These are phyloP conservation scores for Mythimna loreyi DNA, from an alignment of 2,888 invertebrate species.

Conservation along the genomic window DNA sequence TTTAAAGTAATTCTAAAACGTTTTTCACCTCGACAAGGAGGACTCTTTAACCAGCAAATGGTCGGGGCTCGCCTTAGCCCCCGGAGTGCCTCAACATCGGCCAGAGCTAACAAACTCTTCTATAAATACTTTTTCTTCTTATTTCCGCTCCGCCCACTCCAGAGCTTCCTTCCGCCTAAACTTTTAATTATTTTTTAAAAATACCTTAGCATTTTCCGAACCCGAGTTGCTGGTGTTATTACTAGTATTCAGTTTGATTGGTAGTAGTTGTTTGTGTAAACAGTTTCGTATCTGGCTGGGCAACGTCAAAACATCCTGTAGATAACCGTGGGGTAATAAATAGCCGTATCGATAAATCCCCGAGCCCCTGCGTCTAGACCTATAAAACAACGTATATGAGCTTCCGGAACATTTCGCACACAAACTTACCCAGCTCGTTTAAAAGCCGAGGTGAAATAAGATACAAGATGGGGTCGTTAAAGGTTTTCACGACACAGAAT, in stretches of 20 bases:
- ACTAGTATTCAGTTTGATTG: slow-evolving; percentile 13
- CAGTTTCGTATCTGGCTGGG: slow-evolving; percentile 21
- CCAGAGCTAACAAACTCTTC: slow-evolving; percentile 48
- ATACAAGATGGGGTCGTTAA: slow-evolving; percentile 43
- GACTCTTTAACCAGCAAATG: slow-evolving; percentile 66
- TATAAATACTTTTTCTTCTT: slow-evolving; percentile 44
- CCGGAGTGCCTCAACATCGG: slow-evolving; percentile 30
- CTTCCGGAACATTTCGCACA: slow-evolving; percentile 40
- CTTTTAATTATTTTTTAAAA: slow-evolving; percentile 52
- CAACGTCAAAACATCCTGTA: slow-evolving; percentile 34
- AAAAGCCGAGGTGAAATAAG: slow-evolving; percentile 49
- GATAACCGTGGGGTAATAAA: slow-evolving; percentile 34
- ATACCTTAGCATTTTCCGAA: slow-evolving; percentile 19
- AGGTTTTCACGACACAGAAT: slow-evolving; percentile 46
- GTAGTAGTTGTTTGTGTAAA: slow-evolving; percentile 9
- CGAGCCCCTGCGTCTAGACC: slow-evolving; percentile 40
- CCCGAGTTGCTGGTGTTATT: slow-evolving; percentile 9
- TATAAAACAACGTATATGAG: slow-evolving; percentile 44
- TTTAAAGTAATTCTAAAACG: slow-evolving; percentile 73
- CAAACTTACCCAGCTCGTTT: slow-evolving; percentile 43
- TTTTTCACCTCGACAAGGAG: slow-evolving; percentile 65
- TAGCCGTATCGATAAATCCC: slow-evolving; percentile 38
- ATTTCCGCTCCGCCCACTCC: slow-evolving; percentile 28
- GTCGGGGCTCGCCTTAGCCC: slow-evolving; percentile 43
- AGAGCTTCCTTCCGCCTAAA: slow-evolving; percentile 40